phyloP scores from a whole-genome alignment of 2,888 invertebrate species.

The Drosophila vallismaia region DNA sequence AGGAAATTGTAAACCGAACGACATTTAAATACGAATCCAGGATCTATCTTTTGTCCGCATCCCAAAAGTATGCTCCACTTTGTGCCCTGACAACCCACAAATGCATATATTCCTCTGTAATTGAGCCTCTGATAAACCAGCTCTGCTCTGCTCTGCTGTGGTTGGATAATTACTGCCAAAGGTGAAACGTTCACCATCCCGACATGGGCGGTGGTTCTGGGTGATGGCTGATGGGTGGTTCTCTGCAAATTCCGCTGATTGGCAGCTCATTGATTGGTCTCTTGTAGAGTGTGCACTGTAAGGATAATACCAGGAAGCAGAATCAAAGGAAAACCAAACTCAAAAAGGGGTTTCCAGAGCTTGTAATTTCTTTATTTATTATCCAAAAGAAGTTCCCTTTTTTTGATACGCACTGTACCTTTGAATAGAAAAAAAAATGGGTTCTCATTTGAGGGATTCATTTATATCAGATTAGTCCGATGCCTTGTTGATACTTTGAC shows the following conservation, averaged over 20 bases:
- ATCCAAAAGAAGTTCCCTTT: no score
- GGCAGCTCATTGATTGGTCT: constrained; percentile 29
- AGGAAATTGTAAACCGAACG: neutral
- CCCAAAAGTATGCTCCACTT: constrained; percentile 38
- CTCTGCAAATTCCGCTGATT: constrained; percentile 50
- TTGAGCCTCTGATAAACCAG: constrained; percentile 27
- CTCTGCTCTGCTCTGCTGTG: constrained; percentile 13
- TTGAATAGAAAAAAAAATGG: constrained; percentile 4
- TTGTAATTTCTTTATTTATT: no score
- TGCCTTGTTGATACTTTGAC: constrained; percentile 18
- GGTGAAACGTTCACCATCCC: constrained; percentile 32
- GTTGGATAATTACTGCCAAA: constrained; percentile 51
- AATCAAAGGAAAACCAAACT: no score
- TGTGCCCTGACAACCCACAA: neutral
- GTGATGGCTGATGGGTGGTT: neutral
- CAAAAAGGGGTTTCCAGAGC: no score
- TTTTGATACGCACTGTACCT: neutral
- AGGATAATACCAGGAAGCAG: no score
- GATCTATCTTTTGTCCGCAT: constrained; percentile 3
- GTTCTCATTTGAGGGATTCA: constrained; percentile 33
- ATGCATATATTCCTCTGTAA: constrained; percentile 44
- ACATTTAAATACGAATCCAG: constrained; percentile 9
- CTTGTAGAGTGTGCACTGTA: neutral
- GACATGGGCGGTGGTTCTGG: constrained; percentile 4
- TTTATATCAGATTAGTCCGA: constrained; percentile 32